Conservation (phyloP, 2,888 invertebrate species). For the Empis stercorea region DNA sequence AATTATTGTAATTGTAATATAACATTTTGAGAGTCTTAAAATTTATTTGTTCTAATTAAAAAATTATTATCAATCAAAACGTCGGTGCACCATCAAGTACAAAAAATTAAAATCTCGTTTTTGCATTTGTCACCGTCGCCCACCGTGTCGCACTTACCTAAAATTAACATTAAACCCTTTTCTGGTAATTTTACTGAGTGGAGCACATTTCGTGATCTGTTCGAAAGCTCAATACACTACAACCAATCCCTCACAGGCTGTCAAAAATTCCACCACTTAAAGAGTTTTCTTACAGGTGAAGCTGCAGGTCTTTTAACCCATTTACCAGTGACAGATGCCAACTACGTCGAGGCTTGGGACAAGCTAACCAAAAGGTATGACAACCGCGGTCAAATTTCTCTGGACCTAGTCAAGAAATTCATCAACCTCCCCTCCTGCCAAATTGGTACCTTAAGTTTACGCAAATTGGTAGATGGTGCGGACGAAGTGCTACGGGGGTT, state of each 20-base stretch:
- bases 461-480: background rate
- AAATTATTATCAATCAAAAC: too few relatives aligned
- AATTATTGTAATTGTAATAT: too few relatives aligned
- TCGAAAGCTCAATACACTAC: constrained; percentile 7
- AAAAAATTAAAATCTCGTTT: too few relatives aligned
- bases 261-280: constrained; percentile 12
- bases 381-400: constrained; percentile 8
- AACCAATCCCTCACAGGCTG: constrained; percentile 8
- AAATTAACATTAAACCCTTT: constrained; percentile 11
- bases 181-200: constrained; percentile 11
- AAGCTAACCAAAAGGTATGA: constrained; percentile 10
- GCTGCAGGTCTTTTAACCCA: constrained; percentile 11
- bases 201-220: constrained; percentile 12
- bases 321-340: constrained; percentile 10
- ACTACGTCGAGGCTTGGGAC: constrained; percentile 11
- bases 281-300: constrained; percentile 9
- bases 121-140: too few relatives aligned
- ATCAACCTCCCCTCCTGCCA: constrained; percentile 2
- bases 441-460: background rate
- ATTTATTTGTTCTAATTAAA: too few relatives aligned
- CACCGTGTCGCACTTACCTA: constrained; percentile 14
- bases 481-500: too few relatives aligned
- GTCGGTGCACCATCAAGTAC: too few relatives aligned
- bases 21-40: too few relatives aligned
- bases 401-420: constrained; percentile 8